These are phyloP conservation scores for Chaetodon trifasciatus DNA, from an alignment of 2,797 vertebrate genomes.

Conservation along the genomic window DNA sequence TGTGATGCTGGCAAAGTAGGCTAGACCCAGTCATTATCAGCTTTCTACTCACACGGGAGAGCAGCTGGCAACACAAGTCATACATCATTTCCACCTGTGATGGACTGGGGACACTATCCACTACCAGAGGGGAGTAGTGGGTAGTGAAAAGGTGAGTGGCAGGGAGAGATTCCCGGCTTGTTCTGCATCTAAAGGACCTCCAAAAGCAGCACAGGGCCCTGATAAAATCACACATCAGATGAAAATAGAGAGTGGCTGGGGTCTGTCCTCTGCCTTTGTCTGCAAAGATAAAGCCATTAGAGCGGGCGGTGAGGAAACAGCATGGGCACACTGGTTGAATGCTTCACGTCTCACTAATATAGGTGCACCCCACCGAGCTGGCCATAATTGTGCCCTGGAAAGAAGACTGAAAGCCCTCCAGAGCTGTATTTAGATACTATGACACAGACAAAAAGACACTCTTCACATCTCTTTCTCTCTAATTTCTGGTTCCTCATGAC, in stretches of 20 bases:
- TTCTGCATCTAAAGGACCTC: constrained; percentile 41
- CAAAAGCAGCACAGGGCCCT: constrained; percentile 31
- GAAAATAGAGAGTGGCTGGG: constrained; percentile 40
- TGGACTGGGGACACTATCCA: constrained; percentile 35
- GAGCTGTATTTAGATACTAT: constrained; percentile 36
- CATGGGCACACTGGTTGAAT: constrained; percentile 56
- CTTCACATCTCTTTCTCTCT: constrained; percentile 29
- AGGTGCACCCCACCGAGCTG: constrained; percentile 52
- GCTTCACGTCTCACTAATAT: constrained; percentile 68
- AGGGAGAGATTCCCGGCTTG: constrained; percentile 52
- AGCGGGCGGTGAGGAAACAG: constrained; percentile 63
- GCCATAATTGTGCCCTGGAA: constrained; percentile 68
- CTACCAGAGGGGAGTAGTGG: not conserved
- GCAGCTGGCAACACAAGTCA: constrained; percentile 66
- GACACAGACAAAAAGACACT: constrained; percentile 54
- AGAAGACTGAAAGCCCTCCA: constrained; percentile 49
- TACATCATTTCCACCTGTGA: constrained; percentile 80
- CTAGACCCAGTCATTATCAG: constrained; percentile 77
- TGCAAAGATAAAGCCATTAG: constrained; percentile 65
- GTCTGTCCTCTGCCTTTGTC: constrained; percentile 71
- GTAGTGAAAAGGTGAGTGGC: constrained; percentile 47
- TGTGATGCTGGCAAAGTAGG: constrained; percentile 61
- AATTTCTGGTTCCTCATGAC: constrained; percentile 21
- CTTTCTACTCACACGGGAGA: constrained; percentile 71
- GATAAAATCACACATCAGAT: constrained; percentile 60